phyloP scores from a whole-genome alignment of 2,888 invertebrate genomes.

The Heliconius aoede region DNA sequence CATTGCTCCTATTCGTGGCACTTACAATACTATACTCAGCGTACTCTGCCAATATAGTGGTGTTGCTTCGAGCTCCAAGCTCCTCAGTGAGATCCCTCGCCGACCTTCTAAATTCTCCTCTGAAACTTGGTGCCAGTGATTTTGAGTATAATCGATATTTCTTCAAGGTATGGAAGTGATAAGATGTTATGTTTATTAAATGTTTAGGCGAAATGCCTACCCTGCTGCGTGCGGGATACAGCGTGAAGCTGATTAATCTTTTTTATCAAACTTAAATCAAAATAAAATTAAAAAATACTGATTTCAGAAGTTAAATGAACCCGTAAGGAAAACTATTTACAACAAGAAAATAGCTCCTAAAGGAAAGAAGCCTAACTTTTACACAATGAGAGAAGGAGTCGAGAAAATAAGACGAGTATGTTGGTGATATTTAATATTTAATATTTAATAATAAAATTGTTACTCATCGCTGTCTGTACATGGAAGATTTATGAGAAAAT shows the following conservation, averaged over 20 bases:
- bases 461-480: too few relatives aligned
- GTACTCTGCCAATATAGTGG: slow-evolving; percentile 86
- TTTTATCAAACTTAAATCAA: too few relatives aligned
- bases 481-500: too few relatives aligned
- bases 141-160: slow-evolving; percentile 86
- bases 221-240: too few relatives aligned
- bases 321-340: slow-evolving; percentile 76
- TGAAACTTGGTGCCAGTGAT: slow-evolving; percentile 85
- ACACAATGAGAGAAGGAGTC: slow-evolving; percentile 76
- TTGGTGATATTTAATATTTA: too few relatives aligned
- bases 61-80: slow-evolving; percentile 86
- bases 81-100: slow-evolving; percentile 83
- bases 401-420: slow-evolving; percentile 69
- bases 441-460: too few relatives aligned
- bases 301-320: slow-evolving; percentile 74
- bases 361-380: slow-evolving; percentile 73
- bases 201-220: too few relatives aligned
- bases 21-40: slow-evolving; percentile 86
- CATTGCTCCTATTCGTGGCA: slow-evolving; percentile 84
- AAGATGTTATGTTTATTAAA: too few relatives aligned
- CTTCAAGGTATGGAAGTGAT: slow-evolving; percentile 76
- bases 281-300: too few relatives aligned
- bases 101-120: slow-evolving; percentile 84
- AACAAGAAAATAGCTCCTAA: slow-evolving; percentile 79
- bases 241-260: too few relatives aligned